A percentile compares a stretch with the other conserved stretches of the same genome.
These are phyloP conservation scores for Chrysolina americana DNA, from an alignment of 2,888 invertebrate genomes.

Conservation along the genomic window DNA sequence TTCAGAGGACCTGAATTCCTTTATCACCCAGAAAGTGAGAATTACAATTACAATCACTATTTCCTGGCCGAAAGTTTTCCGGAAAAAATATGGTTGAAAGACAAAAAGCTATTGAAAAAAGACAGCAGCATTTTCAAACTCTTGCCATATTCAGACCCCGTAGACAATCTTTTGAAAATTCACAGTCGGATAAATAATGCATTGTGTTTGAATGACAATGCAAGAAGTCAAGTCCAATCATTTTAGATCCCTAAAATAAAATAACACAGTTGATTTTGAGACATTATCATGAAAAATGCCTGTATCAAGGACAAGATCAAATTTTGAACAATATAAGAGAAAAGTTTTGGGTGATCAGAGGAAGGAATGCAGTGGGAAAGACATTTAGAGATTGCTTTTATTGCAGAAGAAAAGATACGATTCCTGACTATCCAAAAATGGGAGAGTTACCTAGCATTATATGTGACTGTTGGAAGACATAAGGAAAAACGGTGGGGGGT, in stretches of 20 bases:
- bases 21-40: not conserved
- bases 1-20: not conserved
- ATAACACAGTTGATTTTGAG: not conserved
- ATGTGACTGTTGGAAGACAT: not conserved
- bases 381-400: constrained; percentile 3
- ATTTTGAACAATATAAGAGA: not conserved
- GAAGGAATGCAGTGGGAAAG: not conserved
- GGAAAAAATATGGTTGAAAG: not conserved
- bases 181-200: not conserved
- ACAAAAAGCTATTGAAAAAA: not conserved
- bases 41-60: not conserved
- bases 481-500: constrained; percentile 4
- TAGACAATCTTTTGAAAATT: not conserved
- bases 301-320: not conserved
- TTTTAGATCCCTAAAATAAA: not conserved
- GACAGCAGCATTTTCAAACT: not conserved
- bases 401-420: not conserved
- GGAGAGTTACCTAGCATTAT: constrained; percentile 10
- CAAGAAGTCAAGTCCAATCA: not conserved
- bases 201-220: not conserved
- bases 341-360: not conserved
- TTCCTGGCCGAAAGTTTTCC: not conserved
- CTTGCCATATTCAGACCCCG: not conserved
- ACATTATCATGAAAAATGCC: constrained; percentile 2
- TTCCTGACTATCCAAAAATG: constrained; percentile 18